phyloP scores from a whole-genome alignment of 2,797 vertebrate species.

The Lagocephalus sceleratus region DNA sequence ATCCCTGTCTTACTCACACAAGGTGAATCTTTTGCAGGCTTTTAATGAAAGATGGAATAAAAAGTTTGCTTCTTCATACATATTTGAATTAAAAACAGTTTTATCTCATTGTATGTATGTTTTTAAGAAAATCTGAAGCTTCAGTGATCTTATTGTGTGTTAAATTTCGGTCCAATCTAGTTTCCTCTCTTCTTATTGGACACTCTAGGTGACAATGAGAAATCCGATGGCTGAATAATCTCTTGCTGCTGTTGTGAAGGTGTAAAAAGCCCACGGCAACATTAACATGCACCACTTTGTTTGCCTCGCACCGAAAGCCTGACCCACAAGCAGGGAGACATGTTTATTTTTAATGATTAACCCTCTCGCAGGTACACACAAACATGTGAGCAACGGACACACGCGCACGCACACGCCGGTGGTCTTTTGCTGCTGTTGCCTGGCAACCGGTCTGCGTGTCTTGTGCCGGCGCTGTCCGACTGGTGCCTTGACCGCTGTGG shows the following conservation, averaged over 20 bases:
- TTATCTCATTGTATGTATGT: too few relatives aligned
- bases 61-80: too few relatives aligned
- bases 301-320: constrained; percentile 34
- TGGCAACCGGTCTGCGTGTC: constrained; percentile 77
- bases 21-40: neutral
- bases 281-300: constrained; percentile 56
- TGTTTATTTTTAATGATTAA: constrained; percentile 71
- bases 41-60: too few relatives aligned
- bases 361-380: constrained; percentile 56
- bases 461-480: constrained; percentile 71
- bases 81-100: too few relatives aligned
- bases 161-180: neutral
- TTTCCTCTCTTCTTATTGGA: constrained; percentile 1
- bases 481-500: constrained; percentile 69
- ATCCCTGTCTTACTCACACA: constrained; percentile 25
- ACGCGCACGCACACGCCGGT: constrained; percentile 23
- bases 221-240: neutral
- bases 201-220: neutral
- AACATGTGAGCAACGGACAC: constrained; percentile 26
- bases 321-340: constrained; percentile 46
- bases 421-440: constrained; percentile 80
- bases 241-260: neutral
- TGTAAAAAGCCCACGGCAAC: constrained; percentile 4
- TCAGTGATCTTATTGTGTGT: neutral
- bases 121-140: constrained; percentile 1